Percentiles rank a stretch among this genome's conserved stretches.
Evolutionary conservation across 2,888 invertebrate species (phyloP).

Genomic region (Stenotaenia linearis): DNA sequence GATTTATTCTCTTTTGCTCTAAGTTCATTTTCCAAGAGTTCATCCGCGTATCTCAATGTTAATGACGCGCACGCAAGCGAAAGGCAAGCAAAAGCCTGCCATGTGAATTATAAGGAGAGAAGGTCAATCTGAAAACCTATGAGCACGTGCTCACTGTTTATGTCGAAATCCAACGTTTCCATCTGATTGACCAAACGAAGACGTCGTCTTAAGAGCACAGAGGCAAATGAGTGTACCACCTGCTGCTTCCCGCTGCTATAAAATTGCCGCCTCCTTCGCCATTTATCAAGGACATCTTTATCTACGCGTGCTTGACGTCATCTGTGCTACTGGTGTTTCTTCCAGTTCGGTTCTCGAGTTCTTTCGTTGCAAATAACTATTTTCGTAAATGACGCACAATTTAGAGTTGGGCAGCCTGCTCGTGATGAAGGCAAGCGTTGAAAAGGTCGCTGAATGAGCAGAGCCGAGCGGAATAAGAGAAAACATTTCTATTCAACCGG

Average conservation of each 20-base stretch:
- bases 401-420: neutral
- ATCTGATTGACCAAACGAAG: slow-evolving; percentile 1
- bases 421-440: neutral
- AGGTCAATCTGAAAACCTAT: neutral
- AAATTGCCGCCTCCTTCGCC: slow-evolving; percentile 2
- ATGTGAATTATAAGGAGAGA: neutral
- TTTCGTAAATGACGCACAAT: neutral
- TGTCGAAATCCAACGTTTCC: neutral
- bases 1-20: neutral
- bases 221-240: slow-evolving; percentile 11
- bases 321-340: slow-evolving; percentile 2
- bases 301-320: slow-evolving; percentile 5
- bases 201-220: slow-evolving; percentile 6
- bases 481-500: slow-evolving; percentile 20
- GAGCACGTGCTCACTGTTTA: neutral
- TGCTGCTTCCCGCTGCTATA: slow-evolving; percentile 24
- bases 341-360: neutral
- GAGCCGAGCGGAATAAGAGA: neutral
- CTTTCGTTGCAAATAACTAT: neutral
- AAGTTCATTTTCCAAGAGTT: slow-evolving; percentile 9
- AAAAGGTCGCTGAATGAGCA: neutral
- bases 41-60: neutral
- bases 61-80: neutral
- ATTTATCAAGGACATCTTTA: slow-evolving; percentile 17
- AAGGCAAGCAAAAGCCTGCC: neutral